phyloP scores from a whole-genome alignment of 2,113 vertebrate genomes.

The Zosterops pallidus region DNA sequence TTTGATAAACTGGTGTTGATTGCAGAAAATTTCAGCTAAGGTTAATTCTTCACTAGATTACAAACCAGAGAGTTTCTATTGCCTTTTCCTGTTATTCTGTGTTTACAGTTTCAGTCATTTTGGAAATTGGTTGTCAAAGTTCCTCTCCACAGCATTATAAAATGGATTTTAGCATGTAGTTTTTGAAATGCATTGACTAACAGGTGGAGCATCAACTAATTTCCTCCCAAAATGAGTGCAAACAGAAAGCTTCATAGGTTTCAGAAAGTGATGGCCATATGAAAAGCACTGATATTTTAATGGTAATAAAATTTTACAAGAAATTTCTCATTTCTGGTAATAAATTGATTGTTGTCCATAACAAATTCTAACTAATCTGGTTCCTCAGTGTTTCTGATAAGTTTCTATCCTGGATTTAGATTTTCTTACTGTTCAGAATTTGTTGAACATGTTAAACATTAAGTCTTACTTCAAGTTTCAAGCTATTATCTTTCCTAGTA shows the following conservation, averaged over 20 bases:
- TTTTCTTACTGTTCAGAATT: not conserved
- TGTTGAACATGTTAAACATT: not conserved
- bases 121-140: not conserved
- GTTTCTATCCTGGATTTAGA: not conserved
- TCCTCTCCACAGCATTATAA: not conserved
- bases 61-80: not conserved
- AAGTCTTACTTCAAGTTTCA: not conserved
- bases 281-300: not conserved
- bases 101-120: not conserved
- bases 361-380: not conserved
- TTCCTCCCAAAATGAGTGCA: not conserved
- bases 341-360: not conserved
- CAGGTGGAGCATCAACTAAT: not conserved
- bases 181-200: not conserved
- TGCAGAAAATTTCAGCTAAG: not conserved
- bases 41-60: not conserved
- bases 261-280: not conserved
- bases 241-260: not conserved
- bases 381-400: not conserved
- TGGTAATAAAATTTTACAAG: not conserved
- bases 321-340: not conserved
- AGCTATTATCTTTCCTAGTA: not conserved
- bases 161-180: not conserved
- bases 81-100: not conserved
- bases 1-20: not conserved